Evolutionary conservation across 1,140 invertebrate species (phyloP), one percentile per base, ranked within the genome.

Genomic region (Cotesia glomerata): DNA sequence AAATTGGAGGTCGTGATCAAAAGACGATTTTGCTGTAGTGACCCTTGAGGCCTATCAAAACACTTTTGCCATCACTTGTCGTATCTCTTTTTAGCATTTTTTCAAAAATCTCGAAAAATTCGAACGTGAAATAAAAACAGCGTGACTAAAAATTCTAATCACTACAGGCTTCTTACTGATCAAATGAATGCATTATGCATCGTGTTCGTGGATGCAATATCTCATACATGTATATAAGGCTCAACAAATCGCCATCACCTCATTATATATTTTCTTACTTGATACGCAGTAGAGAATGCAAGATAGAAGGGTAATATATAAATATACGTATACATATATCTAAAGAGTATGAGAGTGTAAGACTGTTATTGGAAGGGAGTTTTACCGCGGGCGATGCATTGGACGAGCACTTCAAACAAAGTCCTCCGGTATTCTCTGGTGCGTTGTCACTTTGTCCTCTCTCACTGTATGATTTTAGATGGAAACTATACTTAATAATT

Each of bases 331-430:
- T 45, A 35, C 71, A 68, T 75, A 69, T 61, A 73, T 66, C 66
- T 74, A 74, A 78, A 75, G 75, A 70, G 73, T 69, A 72, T 65
- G 70, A 34, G 67, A 63, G 66, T 56, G 58, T 18, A 49, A 69
- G 36, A 49, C 39, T 62, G 34, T 39, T 65, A 75, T 62, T 73
- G 72, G 78, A 74, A 75, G 79, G 74, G 76, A 74, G 54, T 75
- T 74, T 74, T 77, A 75, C 73, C 79, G 76, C 75, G 76, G 75
- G 75, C 81, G 75, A 81, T 81, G 79, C 80, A 81, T 77, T 74
- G 76, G 71, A 62, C 79, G 73, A 73, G 76, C 74, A 77, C 76
- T 77, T n/a, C n/a, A 79, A 82, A 82, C 81, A 82, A n/a, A n/a
- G 81, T 82, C 76, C 79, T 79, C 67, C 78, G 79, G 75, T 58